Conservation (phyloP, 2,113 vertebrate species). For the Ciconia maguari region DNA sequence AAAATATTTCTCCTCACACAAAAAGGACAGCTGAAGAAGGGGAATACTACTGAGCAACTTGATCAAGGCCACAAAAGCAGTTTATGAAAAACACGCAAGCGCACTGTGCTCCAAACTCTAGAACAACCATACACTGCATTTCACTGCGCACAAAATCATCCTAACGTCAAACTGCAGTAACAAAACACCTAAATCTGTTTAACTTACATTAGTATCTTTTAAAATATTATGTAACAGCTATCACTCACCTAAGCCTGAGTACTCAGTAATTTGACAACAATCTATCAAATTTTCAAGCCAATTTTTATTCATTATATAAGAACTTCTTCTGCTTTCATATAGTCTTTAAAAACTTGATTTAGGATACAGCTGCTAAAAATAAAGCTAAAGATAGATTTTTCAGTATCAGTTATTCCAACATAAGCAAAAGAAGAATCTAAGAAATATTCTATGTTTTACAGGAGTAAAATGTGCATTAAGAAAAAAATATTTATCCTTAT, state of each 20-base stretch:
- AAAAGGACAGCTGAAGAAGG: background rate
- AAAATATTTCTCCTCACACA: background rate
- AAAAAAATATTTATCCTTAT: background rate
- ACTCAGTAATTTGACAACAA: background rate
- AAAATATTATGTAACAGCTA: background rate
- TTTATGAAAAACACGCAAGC: background rate
- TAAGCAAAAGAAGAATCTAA: background rate
- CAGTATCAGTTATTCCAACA: background rate
- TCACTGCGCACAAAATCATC: background rate
- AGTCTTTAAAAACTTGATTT: background rate
- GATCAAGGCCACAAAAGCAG: background rate
- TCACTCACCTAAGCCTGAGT: background rate
- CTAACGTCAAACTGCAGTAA: background rate
- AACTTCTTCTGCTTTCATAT: background rate
- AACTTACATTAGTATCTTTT: background rate
- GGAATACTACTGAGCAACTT: background rate
- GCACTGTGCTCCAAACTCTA: too few relatives aligned
- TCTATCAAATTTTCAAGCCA: background rate
- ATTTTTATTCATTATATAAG: background rate
- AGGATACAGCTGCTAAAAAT: background rate
- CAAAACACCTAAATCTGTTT: background rate
- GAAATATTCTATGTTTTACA: background rate
- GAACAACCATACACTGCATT: background rate
- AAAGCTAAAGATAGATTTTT: background rate
- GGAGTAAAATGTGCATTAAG: background rate